Base-by-base conservation (phyloP, 2,113 vertebrate genomes). In the Anhinga anhinga region DNA sequence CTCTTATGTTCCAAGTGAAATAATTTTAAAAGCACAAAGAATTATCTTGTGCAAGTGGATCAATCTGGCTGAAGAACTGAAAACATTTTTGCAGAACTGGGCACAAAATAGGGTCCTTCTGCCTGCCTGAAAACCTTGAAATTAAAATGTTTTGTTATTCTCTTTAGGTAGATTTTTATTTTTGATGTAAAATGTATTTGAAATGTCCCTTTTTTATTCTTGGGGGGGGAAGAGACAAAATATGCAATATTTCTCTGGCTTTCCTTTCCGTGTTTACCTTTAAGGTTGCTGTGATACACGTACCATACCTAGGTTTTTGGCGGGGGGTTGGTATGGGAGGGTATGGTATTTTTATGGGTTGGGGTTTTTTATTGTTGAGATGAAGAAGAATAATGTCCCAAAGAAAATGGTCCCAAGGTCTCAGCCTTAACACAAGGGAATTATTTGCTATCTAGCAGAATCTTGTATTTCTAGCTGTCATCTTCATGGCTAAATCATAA, bases 221-320 rank as follows among this genome's bases (percentile, higher is more conserved):
- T 3, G 1, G 18, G 34, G 10, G 10, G 7, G 4, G 7, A 58
- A 56, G 9, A 76, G 10, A 19, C 1, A 42, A 36, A 74, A 74
- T 2, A 2, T 17, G 16, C 7, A 3, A 3, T 25, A 29, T 53
- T 91, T 62, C 34, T 73, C 32, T 90, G 52, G 7, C 15, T 82
- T 79, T 32, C 23, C 23, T 81, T 87, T 66, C 20, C 2, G 7
- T 16, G 20, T 11, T 63, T 87, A 13, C 40, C 44, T 71, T 55
- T 65, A 56, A 77, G 29, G 27, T 25, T 73, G 15, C 34, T 58
- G 58, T 11, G 1, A 13, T 65, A 17, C 2, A 0, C 10, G 3
- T 40, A 42, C 9, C 8, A 11, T 40, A 20, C 1, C 0, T n/a
- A 58, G 50, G 19, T 40, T 62, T 70, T 61, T 2, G 3, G 3